Evolutionary conservation across 1,140 invertebrate genomes (phyloP), one percentile per base, ranked within the genome.

Genomic region (Diorhabda sublineata): DNA sequence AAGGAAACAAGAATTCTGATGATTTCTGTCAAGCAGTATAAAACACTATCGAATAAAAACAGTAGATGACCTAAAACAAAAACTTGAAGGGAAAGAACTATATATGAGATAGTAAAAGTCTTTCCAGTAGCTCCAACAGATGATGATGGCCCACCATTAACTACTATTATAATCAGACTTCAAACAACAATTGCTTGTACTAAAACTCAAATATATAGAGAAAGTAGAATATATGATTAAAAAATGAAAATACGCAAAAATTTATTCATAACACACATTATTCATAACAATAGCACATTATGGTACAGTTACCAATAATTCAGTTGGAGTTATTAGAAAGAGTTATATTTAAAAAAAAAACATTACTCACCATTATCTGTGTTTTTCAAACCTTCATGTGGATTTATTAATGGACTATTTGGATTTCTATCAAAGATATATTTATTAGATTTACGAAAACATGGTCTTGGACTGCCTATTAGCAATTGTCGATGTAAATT

Each of bases 391-490:
- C 72, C 72, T 71, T 75, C 69, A 70, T 97, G 94, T 2, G 92
- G 90, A 81, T 94, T 93, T 5, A 90, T 77, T 42, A 96, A 77
- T 57, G 87, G 86, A 6, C 82, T 82, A 69, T 81, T 82, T 4
- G 69, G 72, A 44, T 79, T 76, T 26, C 76, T 72, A 61, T 89
- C 78, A 78, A 91, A 90, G 9, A 82, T 78, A 68, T 87, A 85
- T 45, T 83, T 82, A 81, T 94, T 94, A 3, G 85, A 86, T 71
- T 86, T 82, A 62, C 90, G 84, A 76, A 97, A 92, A 67, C 88
- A 81, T 2, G 94, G 94, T 63, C 84, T 84, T 59, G 86, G 86
- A 59, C 84, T 75, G 6, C 89, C 85, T 68, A 96, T 77, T 42
- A 87, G 85, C 62, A 96, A 85, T 71, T 86, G 82, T 67, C 87